Percentiles rank a stretch among this genome's conserved stretches.
phyloP scores from a whole-genome alignment of 2,113 vertebrate species.

The Zosterops hypoxanthus region DNA sequence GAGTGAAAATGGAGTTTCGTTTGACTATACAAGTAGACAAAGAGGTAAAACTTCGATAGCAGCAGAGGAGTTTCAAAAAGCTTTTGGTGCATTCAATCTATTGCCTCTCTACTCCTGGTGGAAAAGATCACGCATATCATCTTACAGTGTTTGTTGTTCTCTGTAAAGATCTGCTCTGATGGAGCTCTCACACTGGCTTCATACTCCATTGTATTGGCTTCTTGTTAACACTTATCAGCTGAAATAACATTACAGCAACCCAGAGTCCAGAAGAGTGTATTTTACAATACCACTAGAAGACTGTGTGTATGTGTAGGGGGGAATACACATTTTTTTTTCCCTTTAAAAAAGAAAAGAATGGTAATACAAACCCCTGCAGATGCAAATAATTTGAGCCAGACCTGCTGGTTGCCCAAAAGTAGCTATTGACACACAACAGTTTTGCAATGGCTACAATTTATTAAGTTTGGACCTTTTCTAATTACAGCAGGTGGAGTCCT shows the following conservation, averaged over 20 bases:
- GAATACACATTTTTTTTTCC: not conserved
- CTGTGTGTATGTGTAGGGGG: not conserved
- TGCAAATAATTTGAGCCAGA: not conserved
- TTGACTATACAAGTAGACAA: conserved; percentile 14
- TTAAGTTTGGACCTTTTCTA: not conserved
- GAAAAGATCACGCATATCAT: conserved; percentile 37
- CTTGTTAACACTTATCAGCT: conserved; percentile 42
- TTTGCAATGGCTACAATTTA: not conserved
- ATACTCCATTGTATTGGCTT: conserved; percentile 10
- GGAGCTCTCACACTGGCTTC: conserved; percentile 19
- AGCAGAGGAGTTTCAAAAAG: conserved; percentile 15
- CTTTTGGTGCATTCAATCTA: not conserved
- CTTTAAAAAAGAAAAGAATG: not conserved
- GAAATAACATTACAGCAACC: conserved; percentile 24
- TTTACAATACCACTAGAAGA: conserved; percentile 12
- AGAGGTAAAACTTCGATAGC: conserved; percentile 10
- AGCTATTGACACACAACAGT: not conserved
- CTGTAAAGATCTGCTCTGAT: conserved; percentile 13
- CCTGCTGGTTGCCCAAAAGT: not conserved
- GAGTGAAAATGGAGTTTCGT: not conserved
- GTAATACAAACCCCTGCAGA: not conserved
- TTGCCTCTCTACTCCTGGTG: not conserved
- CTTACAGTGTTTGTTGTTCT: conserved; percentile 16
- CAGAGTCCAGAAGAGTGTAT: not conserved
- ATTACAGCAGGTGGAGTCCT: not conserved